A percentile compares a stretch with the other conserved stretches of the same genome.
Evolutionary conservation across 2,888 invertebrate genomes (phyloP).

Genomic region (Nephrotoma flavescens): DNA sequence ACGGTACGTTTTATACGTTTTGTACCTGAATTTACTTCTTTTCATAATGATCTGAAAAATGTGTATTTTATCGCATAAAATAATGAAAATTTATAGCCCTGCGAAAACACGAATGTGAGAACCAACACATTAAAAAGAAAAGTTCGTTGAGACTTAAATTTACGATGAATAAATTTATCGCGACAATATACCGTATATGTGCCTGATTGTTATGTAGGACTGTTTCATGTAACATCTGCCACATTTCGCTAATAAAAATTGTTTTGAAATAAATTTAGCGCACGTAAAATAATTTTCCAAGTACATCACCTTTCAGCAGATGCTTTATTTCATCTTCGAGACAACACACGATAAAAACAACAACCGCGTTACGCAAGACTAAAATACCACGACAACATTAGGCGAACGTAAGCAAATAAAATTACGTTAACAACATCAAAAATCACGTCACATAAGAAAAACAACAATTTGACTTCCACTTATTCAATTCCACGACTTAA

Average conservation of each 20-base stretch:
- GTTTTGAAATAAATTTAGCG: neutral
- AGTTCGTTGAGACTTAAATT: neutral
- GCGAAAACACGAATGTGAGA: neutral
- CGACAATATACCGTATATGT: neutral
- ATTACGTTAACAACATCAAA: neutral
- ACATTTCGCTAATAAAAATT: neutral
- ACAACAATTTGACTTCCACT: neutral
- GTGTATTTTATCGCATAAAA: neutral
- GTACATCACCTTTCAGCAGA: neutral
- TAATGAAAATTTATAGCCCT: neutral
- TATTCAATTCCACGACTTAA: neutral
- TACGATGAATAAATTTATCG: neutral
- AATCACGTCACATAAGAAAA: neutral
- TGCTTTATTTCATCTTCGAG: neutral
- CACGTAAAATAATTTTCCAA: neutral
- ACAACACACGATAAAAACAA: neutral
- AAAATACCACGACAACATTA: too few relatives aligned
- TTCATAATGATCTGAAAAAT: too few relatives aligned
- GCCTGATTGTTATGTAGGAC: neutral
- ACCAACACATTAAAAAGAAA: neutral
- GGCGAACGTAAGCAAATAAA: neutral
- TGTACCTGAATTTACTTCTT: too few relatives aligned
- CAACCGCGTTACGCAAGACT: too few relatives aligned
- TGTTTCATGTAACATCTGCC: neutral
- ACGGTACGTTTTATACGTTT: too few relatives aligned